Evolutionary conservation across 2,113 vertebrate genomes (phyloP).

Genomic region (Centropus bengalensis): DNA sequence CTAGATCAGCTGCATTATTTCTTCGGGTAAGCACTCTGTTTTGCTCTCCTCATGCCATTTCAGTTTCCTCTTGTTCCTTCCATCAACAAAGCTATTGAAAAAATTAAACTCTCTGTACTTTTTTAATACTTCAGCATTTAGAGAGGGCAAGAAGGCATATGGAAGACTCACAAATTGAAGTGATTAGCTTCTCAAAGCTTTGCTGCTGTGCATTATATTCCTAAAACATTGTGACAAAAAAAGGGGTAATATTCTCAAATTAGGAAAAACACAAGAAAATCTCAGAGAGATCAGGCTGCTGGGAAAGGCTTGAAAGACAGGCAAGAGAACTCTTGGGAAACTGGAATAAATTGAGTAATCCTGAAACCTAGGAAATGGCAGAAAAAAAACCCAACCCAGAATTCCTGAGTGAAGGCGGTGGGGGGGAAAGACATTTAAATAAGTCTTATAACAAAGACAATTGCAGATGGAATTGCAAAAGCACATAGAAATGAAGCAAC

Average conservation of each 20-base stretch:
- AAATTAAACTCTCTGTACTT: background rate
- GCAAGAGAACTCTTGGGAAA: background rate
- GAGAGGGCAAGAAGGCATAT: background rate
- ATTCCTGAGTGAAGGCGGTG: background rate
- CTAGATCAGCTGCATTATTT: background rate
- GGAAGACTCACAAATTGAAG: background rate
- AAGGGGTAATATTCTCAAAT: background rate
- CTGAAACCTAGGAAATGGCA: background rate
- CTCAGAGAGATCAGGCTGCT: background rate
- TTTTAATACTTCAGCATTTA: background rate
- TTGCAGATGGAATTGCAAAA: constrained; percentile 38
- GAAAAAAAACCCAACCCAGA: background rate
- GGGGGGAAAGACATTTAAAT: background rate
- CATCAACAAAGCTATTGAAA: background rate
- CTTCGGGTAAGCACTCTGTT: background rate
- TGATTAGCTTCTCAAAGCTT: background rate
- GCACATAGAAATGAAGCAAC: constrained; percentile 7
- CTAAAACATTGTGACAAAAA: background rate
- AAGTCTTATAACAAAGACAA: background rate
- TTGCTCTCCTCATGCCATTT: background rate
- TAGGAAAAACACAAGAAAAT: background rate
- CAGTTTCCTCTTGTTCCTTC: background rate
- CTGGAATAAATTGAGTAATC: constrained; percentile 16
- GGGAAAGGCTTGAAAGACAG: background rate
- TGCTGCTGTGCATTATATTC: background rate